Conservation (phyloP, 2,797 vertebrate species). For the Paratrypauchen microcephalus region DNA sequence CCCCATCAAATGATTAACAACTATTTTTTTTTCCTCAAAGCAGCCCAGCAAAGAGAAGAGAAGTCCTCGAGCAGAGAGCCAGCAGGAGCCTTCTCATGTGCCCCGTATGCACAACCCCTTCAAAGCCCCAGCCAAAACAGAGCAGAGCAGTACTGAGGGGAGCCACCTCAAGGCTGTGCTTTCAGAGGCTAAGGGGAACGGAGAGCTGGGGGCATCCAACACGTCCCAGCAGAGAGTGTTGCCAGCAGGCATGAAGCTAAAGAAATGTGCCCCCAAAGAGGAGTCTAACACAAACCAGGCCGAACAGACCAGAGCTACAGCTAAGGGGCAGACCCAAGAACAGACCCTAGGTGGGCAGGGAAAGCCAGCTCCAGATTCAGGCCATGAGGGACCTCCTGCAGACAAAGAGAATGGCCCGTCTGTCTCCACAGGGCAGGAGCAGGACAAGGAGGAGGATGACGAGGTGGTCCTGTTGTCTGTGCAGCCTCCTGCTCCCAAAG, state of each 20-base stretch:
- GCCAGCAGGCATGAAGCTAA: slow-evolving; percentile 67
- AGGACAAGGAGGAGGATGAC: slow-evolving; percentile 40
- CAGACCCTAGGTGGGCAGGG: neutral
- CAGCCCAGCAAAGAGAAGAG: slow-evolving; percentile 73
- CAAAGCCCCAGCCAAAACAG: slow-evolving; percentile 73
- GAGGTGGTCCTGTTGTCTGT: slow-evolving; percentile 66
- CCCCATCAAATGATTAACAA: neutral
- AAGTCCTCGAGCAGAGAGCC: slow-evolving; percentile 41
- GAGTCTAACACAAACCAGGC: slow-evolving; percentile 21
- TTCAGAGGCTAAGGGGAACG: slow-evolving; percentile 27
- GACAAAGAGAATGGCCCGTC: neutral
- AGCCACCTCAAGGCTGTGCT: neutral
- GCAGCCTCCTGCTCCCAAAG: slow-evolving; percentile 56
- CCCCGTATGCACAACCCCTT: slow-evolving; percentile 86
- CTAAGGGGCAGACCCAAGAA: neutral
- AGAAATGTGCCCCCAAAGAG: slow-evolving; percentile 63
- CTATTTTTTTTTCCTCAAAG: slow-evolving; percentile 16
- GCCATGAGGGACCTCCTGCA: neutral
- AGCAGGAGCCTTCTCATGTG: slow-evolving; percentile 47
- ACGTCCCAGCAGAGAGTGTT: slow-evolving; percentile 58
- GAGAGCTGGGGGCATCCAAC: slow-evolving; percentile 39
- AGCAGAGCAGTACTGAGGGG: slow-evolving; percentile 32
- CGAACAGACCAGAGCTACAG: neutral
- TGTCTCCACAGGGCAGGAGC: neutral
- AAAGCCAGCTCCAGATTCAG: neutral